Evolutionary conservation across 1,140 invertebrate species (phyloP).

Genomic region (Oscheius sp.): DNA sequence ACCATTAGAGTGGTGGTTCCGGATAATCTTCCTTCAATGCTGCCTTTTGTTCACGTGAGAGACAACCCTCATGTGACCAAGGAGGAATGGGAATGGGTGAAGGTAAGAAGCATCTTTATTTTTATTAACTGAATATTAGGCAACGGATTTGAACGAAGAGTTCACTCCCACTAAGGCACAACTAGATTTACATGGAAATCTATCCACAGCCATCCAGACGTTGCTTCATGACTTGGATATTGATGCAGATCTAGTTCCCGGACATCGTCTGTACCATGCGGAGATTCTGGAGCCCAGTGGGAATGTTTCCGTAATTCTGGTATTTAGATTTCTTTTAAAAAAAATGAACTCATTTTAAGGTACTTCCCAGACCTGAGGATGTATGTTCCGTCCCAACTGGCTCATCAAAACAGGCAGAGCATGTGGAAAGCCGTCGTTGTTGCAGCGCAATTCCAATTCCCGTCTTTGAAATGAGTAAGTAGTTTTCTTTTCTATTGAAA

Average conservation of each 20-base stretch:
- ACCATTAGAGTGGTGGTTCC: conserved; percentile 88
- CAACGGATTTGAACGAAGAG: conserved; percentile 27
- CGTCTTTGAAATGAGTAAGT: conserved; percentile 44
- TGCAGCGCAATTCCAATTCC: conserved; percentile 39
- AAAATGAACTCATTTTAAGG: conserved; percentile 5
- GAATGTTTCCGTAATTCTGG: conserved; percentile 42
- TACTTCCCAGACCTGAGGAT: conserved; percentile 39
- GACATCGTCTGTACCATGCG: conserved; percentile 25
- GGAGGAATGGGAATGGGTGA: conserved; percentile 47
- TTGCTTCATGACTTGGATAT: conserved; percentile 32
- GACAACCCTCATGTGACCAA: conserved; percentile 87
- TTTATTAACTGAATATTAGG: no score
- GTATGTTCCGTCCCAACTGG: conserved; percentile 42
- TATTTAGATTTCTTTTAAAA: neutral
- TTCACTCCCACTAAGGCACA: conserved; percentile 27
- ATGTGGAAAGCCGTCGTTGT: conserved; percentile 20
- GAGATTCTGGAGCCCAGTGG: conserved; percentile 29
- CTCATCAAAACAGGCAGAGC: conserved; percentile 7
- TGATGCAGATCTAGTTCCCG: conserved; percentile 31
- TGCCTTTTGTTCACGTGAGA: conserved; percentile 84
- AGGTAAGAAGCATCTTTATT: conserved; percentile 9
- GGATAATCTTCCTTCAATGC: conserved; percentile 81
- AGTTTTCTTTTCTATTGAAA: neutral
- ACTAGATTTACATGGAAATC: conserved; percentile 6
- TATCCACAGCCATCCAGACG: conserved; percentile 26